Base-by-base conservation (phyloP, 2,797 vertebrate genomes). In the Peromyscus attwateri region DNA sequence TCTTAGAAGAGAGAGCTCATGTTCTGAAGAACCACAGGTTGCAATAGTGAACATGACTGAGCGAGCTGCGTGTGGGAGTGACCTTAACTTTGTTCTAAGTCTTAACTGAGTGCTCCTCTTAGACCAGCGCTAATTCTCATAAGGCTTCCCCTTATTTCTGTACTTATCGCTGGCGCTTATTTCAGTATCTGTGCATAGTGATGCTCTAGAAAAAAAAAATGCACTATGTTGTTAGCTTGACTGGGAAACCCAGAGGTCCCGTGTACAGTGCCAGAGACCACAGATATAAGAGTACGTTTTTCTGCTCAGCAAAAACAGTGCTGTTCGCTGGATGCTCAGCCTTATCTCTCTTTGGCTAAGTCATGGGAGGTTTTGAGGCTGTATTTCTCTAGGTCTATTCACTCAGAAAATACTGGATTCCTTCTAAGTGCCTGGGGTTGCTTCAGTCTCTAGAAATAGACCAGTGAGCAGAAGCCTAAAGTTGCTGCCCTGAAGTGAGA, bases 11-110 rank as follows among this genome's bases (percentile, higher is more conserved):
- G 66, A 89, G 92, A 85, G 64, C 6, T 29, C 40, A 16, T 3
- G 3, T 71, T 82, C 71, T 79, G 43, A 49, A 52, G 60, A 68
- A 66, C 9, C 75, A 27, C 23, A 94, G 16, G 62, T 13, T 60
- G 76, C 4, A 27, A 12, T 3, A 29, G 52, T 94, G 64, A n/a
- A 55, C 0, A 0, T 95, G 84, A 94, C 40, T 77, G 82, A 57
- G 70, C 5, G 6, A 96, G 14, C 29, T 66, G 94, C 23, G 11
- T 25, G 9, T 49, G 64, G 40, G 25, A 92, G 64, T 49, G 75
- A 80, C 37, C n/a, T 49, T 62, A 92, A 71, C 34, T 87, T 79
- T 79, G 31, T 87, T 92, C 77, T 64, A 83, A 96, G 7, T 94
- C 77, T 89, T 87, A 92, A 89, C 89, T 57, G 49, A 13, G 37